These are phyloP conservation scores for Lycodopsis pacificus DNA, from an alignment of 2,797 vertebrate genomes.

Conservation along the genomic window DNA sequence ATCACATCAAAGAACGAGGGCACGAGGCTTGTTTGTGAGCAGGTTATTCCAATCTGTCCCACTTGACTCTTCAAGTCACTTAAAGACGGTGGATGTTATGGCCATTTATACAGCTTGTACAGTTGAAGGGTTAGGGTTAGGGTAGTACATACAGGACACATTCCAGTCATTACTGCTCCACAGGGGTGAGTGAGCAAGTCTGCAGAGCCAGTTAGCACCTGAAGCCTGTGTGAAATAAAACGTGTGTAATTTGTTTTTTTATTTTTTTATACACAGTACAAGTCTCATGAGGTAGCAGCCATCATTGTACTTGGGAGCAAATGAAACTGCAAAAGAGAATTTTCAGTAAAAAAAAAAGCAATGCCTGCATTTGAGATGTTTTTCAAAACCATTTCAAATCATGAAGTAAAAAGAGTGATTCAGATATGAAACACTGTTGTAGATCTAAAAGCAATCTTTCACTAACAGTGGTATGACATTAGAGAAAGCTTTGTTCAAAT, in stretches of 20 bases:
- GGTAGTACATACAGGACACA: conserved; percentile 19
- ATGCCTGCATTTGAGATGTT: neutral
- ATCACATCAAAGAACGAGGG: conserved; percentile 22
- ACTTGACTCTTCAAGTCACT: conserved; percentile 38
- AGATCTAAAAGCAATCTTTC: neutral
- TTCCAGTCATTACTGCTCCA: conserved; percentile 6
- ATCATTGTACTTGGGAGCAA: neutral
- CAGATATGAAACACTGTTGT: neutral
- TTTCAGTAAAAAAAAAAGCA: neutral
- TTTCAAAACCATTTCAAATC: neutral
- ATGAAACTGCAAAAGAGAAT: neutral
- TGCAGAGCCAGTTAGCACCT: conserved; percentile 6
- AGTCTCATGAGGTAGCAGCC: neutral
- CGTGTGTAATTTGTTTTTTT: neutral
- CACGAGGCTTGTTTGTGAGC: neutral
- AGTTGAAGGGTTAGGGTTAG: neutral
- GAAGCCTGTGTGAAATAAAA: conserved; percentile 13
- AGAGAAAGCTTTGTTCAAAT: neutral
- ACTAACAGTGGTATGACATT: neutral
- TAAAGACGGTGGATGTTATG: conserved; percentile 23
- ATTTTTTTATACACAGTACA: neutral
- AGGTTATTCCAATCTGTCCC: conserved; percentile 35
- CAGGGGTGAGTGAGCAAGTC: conserved; percentile 11
- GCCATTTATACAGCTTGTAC: conserved; percentile 1
- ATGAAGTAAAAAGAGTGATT: neutral